Evolutionary conservation across 2,888 invertebrate species (phyloP), one percentile per base, ranked within the genome.

Genomic region (Tetanocera ferruginea): DNA sequence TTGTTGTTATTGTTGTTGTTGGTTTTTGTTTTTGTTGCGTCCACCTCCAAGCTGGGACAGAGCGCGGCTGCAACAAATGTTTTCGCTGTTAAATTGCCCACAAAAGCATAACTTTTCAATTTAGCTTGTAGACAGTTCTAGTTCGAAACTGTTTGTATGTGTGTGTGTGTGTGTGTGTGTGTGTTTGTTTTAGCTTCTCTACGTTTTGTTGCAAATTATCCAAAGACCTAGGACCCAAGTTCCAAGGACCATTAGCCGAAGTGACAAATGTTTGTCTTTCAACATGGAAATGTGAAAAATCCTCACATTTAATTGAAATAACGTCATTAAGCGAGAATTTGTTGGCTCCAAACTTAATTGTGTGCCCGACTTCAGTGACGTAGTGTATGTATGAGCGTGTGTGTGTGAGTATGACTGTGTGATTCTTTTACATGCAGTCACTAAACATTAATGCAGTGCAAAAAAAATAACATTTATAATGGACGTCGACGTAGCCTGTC

Each of bases 281-380:
- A 74, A 76, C 78, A 77, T 73, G 77, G 71, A 73, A 78, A 81
- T 72, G 73, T 66, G 75, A 74, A 37, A 78, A 76, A 74, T 77
- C 62, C 37, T 52, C 72, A 37, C 79, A 81, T 78, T 79, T 76
- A 81, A 79, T 79, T 78, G 78, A 79, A 79, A 80, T 67, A 71
- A 72, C 60, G 72, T 72, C 72, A 60, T 72, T 60, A 72, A 37
- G 23, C 60, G 72, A 72, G 43, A 57, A 70, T 71, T 60, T 72
- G 23, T 49, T 60, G 72, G 37, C 72, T 57, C 72, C 60, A 25
- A 43, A 60, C 8, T 57, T 43, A 72, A 72, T 60, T 72, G 72
- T 57, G 60, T 23, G 55, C 55, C n/a, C 34, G 28, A n/a, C 25
- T 52, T 9, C 3, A 51, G 31, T 52, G 70, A 28, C 17, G 14